phyloP scores from a whole-genome alignment of 1,140 invertebrate genomes.

The Phymastichus coffea region DNA sequence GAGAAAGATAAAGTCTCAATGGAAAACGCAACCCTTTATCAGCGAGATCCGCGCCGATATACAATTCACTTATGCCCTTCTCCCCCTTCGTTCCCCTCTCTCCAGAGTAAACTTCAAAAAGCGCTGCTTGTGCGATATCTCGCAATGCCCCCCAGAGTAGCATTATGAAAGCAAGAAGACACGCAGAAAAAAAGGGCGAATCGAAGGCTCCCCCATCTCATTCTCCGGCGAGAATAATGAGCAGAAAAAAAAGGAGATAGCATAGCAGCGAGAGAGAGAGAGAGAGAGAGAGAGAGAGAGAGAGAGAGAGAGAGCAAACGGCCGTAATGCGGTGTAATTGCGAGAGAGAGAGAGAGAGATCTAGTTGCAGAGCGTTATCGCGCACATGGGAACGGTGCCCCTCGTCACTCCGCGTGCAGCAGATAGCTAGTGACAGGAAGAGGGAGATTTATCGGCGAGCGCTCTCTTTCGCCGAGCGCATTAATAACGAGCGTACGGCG shows the following conservation, averaged over 20 bases:
- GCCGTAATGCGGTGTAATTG: constrained; percentile 15
- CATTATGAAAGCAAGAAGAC: not conserved
- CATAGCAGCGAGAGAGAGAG: not conserved
- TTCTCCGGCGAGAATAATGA: too few relatives aligned
- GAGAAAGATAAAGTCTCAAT: too few relatives aligned
- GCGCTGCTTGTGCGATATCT: too few relatives aligned
- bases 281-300: not conserved
- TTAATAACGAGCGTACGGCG: too few relatives aligned
- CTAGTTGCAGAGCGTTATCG: constrained; percentile 17
- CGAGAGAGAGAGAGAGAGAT: constrained; percentile 11
- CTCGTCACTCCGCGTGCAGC: not conserved
- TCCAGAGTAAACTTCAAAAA: too few relatives aligned
- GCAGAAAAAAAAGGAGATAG: not conserved
- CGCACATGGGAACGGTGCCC: constrained; percentile 13
- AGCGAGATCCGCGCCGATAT: too few relatives aligned
- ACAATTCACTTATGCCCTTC: too few relatives aligned
- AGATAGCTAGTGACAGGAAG: not conserved
- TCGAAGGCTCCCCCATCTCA: too few relatives aligned
- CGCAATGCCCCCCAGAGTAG: not conserved
- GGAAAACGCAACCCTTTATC: too few relatives aligned
- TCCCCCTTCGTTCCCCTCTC: too few relatives aligned
- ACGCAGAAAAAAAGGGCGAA: too few relatives aligned
- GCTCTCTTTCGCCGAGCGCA: not conserved
- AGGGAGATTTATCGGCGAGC: constrained; percentile 16
- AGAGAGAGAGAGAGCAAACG: not conserved